Evolutionary conservation across 2,888 invertebrate genomes (phyloP), one percentile per base, ranked within the genome.

Genomic region (Drosophila paucipuncta): DNA sequence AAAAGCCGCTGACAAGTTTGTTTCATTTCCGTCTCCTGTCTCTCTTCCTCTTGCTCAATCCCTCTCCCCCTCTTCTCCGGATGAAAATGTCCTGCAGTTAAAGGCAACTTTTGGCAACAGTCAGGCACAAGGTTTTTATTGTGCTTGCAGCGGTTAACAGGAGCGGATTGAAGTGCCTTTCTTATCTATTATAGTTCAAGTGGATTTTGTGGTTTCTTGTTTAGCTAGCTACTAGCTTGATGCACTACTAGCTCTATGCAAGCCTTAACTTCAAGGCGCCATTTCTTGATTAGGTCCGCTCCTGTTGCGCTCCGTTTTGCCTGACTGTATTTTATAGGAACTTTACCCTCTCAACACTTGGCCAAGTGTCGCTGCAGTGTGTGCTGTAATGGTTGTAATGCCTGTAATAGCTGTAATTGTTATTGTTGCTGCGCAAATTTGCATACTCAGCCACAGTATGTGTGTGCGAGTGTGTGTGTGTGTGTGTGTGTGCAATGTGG

Each of bases 1-100:
- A 76, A 78, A 77, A 79, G 75, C 87, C 73, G 81, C 76, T 86
- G 84, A 87, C 89, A 86, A 86, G 89, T 87, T 89, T 87, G 73
- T 77, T 77, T 75, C 76, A 76, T 81, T 85, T 84, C 83, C 84
- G 75, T 75, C 37, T 22, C 30, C 58, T 43, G 16, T 25, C 16
- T 16, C 47, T 4, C 58, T 6, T 10, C 52, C 11, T 30, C 47
- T 22, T 22, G 11, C 35, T 22, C 22, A 16, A 3, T 61, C 30
- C 30, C 35, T 60, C 10, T 47, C 43, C 13, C 6, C 1, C n/a
- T 65, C 28, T 3, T 35, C 30, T 18, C 18, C 54, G 47, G 35
- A 39, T 67, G 57, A 25, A 68, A 69, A 73, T 71, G 82, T 57
- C 31, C 60, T 76, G 77, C 85, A 85, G 86, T 82, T 89, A 85